A percentile compares a stretch with the other conserved stretches of the same genome.
Evolutionary conservation across 2,113 vertebrate genomes (phyloP).

Genomic region (Microcebus lehilahytsara): DNA sequence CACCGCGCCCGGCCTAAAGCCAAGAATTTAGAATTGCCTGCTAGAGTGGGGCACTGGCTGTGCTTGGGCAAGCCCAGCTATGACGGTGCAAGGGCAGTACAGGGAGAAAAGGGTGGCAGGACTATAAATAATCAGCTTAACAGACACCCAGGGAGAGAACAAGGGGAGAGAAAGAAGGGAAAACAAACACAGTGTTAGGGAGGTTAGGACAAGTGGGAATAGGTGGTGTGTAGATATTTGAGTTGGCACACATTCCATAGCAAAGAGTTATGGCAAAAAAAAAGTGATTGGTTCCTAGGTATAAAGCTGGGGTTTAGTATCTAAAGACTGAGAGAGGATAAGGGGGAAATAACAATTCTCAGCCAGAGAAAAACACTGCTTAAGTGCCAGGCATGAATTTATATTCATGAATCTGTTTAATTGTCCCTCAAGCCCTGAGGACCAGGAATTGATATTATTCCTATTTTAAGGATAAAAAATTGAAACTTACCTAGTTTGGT

Average conservation of each 20-base stretch:
- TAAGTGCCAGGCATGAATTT: not conserved
- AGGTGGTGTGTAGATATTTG: fast-evolving
- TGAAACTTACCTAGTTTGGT: not conserved
- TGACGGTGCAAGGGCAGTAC: fast-evolving
- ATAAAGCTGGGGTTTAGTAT: not conserved
- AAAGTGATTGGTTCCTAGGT: too few species aligned
- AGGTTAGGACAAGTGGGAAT: not conserved
- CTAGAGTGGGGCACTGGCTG: too few species aligned
- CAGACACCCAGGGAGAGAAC: not conserved
- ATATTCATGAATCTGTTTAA: not conserved
- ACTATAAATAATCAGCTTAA: not conserved
- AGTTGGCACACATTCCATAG: fast-evolving
- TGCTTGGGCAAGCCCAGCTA: too few species aligned
- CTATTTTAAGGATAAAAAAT: not conserved
- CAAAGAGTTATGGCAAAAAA: not conserved
- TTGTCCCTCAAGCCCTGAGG: not conserved
- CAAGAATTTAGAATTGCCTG: not conserved
- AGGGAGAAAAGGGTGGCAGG: not conserved
- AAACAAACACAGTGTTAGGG: not conserved
- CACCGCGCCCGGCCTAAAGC: too few species aligned
- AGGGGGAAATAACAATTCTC: fast-evolving
- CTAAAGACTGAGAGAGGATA: fast-evolving
- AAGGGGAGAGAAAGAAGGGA: not conserved
- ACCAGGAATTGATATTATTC: not conserved
- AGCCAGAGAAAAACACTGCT: not conserved